Conservation (phyloP, 2,888 invertebrate species). For the Sylvicola cinctus region DNA sequence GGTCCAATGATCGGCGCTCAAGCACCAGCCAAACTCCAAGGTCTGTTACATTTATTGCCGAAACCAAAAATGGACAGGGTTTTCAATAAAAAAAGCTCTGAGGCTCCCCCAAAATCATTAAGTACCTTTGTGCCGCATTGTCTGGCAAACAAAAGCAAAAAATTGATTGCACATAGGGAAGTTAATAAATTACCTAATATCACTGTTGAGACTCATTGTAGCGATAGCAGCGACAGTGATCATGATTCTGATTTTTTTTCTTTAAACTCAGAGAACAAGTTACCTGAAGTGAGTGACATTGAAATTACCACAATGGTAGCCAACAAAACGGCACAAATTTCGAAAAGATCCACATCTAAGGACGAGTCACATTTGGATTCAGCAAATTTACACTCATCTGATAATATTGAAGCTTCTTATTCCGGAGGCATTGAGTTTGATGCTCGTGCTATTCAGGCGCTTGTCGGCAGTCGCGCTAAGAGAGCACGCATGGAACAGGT, state of each 20-base stretch:
- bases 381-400: slow-evolving; percentile 6
- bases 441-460: slow-evolving; percentile 29
- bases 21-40: slow-evolving; percentile 14
- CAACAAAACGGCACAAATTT: slow-evolving; percentile 20
- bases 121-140: slow-evolving; percentile 9
- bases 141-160: slow-evolving; percentile 26
- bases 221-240: slow-evolving; percentile 22
- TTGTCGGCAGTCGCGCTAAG: slow-evolving; percentile 46
- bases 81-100: slow-evolving; percentile 4
- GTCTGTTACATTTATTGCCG: slow-evolving; percentile 46
- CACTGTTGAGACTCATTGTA: slow-evolving; percentile 12
- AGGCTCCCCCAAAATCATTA: slow-evolving; percentile 17
- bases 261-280: slow-evolving; percentile 24
- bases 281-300: slow-evolving; percentile 28
- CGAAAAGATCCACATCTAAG: slow-evolving; percentile 12
- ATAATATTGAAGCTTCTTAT: slow-evolving; percentile 6
- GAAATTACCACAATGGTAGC: slow-evolving; percentile 22
- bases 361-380: slow-evolving; percentile 6
- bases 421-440: slow-evolving; percentile 6
- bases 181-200: slow-evolving; percentile 4
- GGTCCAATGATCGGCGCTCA: slow-evolving; percentile 7
- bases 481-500: slow-evolving; percentile 31
- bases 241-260: slow-evolving; percentile 19
- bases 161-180: slow-evolving; percentile 11
- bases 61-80: slow-evolving; percentile 33